phyloP scores from a whole-genome alignment of 2,797 vertebrate species.

The Coendou prehensilis region DNA sequence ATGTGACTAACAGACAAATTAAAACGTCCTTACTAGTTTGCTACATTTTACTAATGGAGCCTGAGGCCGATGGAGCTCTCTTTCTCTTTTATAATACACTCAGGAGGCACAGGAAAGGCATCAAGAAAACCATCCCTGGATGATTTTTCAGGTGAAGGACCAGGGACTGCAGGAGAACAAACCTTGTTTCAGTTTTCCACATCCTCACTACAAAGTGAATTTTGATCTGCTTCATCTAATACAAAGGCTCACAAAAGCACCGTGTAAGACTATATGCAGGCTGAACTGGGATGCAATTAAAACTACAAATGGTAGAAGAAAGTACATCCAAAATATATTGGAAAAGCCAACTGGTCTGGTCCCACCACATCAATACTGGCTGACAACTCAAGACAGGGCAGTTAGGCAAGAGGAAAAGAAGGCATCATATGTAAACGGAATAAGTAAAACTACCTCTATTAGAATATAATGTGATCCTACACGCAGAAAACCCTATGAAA shows the following conservation, averaged over 20 bases:
- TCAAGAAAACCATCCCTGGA: neutral
- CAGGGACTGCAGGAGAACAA: rapidly evolving
- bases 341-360: neutral
- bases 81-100: neutral
- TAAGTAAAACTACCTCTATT: neutral
- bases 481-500: neutral
- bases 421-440: neutral
- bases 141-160: neutral
- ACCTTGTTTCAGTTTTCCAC: neutral
- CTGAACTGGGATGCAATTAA: neutral
- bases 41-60: constrained; percentile 19
- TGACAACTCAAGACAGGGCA: neutral
- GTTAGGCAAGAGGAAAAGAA: neutral
- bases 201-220: neutral
- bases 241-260: neutral
- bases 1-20: constrained; percentile 57
- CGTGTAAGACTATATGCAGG: neutral
- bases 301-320: neutral
- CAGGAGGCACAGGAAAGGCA: neutral
- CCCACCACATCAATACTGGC: neutral
- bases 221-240: neutral
- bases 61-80: neutral
- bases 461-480: neutral
- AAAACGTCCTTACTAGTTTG: constrained; percentile 29
- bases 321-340: neutral